phyloP scores from a whole-genome alignment of 2,797 vertebrate genomes.

The Peromyscus melanophrys region DNA sequence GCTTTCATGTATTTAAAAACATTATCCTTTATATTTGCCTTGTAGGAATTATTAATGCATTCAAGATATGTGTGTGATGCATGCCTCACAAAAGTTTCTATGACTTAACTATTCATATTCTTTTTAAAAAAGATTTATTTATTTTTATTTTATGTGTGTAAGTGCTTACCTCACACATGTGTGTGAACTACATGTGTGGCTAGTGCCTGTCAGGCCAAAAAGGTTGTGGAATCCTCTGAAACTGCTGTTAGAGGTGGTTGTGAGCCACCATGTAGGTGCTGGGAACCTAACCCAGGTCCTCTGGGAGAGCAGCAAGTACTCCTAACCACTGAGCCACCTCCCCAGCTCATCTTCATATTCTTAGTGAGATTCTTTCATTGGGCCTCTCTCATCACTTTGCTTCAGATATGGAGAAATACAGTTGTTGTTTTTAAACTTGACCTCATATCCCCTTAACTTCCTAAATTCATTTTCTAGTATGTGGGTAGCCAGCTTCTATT shows the following conservation, averaged over 20 bases:
- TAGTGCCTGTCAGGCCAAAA: too few species aligned
- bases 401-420: not conserved
- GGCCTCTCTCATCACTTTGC: not conserved
- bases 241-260: not conserved
- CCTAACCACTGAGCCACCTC: not conserved
- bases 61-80: not conserved
- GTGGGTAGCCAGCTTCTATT: too few species aligned
- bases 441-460: not conserved
- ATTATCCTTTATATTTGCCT: not conserved
- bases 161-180: not conserved
- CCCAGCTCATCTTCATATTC: not conserved
- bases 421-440: not conserved
- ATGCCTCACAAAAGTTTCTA: not conserved
- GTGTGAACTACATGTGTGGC: not conserved
- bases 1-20: not conserved
- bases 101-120: not conserved
- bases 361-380: not conserved
- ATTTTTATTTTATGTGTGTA: not conserved
- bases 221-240: too few species aligned
- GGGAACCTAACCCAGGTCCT: too few species aligned
- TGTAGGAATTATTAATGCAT: not conserved
- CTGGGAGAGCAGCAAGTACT: too few species aligned
- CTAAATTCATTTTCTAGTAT: slow-evolving; percentile 14
- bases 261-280: not conserved
- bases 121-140: not conserved